Conservation (phyloP, 2,113 vertebrate species). For the Pomatorhinus ruficollis region DNA sequence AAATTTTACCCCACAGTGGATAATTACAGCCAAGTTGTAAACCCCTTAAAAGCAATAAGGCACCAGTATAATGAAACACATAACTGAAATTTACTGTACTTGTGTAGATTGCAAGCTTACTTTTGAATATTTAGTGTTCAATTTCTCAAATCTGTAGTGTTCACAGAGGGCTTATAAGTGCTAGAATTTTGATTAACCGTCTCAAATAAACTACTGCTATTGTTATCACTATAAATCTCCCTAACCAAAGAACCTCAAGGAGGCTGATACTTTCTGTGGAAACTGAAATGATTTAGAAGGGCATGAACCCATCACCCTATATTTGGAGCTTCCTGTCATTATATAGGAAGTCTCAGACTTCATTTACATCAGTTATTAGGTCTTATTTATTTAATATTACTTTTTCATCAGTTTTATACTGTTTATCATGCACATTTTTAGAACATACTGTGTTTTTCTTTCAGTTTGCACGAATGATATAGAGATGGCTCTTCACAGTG, state of each 20-base stretch:
- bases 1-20: conserved; percentile 53
- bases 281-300: conserved; percentile 3
- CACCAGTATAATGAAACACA: conserved; percentile 70
- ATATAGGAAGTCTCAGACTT: neutral
- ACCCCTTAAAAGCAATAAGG: conserved; percentile 67
- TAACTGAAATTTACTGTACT: conserved; percentile 60
- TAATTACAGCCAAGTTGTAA: conserved; percentile 67
- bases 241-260: neutral
- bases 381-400: conserved; percentile 23
- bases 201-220: conserved; percentile 54
- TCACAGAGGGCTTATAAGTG: conserved; percentile 59
- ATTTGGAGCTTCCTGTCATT: conserved; percentile 33
- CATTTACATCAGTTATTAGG: neutral
- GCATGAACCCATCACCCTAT: neutral
- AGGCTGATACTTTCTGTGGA: conserved; percentile 17
- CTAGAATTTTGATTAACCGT: conserved; percentile 67
- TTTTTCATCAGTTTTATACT: neutral
- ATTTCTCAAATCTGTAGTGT: conserved; percentile 51
- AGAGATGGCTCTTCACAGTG: neutral
- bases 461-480: neutral
- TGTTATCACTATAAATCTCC: conserved; percentile 52
- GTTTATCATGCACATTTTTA: neutral
- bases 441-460: neutral
- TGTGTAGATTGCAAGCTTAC: conserved; percentile 26
- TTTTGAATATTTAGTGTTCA: conserved; percentile 32